These are phyloP conservation scores for Anisognathus igniventris DNA, from an alignment of 2,797 vertebrate genomes.

Conservation along the genomic window DNA sequence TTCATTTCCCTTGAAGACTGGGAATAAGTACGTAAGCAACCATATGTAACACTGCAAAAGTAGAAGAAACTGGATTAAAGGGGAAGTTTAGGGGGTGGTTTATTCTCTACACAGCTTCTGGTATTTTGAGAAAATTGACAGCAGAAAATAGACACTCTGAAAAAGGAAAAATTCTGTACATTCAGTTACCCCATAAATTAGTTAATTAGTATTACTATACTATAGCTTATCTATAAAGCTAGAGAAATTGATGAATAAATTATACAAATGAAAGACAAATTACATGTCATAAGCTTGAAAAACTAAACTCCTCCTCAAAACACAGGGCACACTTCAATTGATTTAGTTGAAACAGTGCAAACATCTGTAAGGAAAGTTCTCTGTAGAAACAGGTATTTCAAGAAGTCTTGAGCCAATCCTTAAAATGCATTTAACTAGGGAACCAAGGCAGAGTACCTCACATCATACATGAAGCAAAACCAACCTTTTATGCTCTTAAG, in stretches of 20 bases:
- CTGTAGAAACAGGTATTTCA: background rate
- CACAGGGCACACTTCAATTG: background rate
- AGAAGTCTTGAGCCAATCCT: background rate
- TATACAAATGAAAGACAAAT: background rate
- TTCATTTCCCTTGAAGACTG: background rate
- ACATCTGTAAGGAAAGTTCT: background rate
- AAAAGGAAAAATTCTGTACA: background rate
- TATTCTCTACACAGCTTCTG: background rate
- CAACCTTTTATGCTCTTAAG: background rate
- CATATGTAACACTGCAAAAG: rapidly evolving
- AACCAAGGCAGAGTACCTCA: background rate
- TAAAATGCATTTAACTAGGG: background rate
- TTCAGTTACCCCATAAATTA: background rate
- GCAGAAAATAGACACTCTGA: background rate
- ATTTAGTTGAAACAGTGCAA: background rate
- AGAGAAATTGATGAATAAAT: background rate
- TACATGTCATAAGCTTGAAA: background rate
- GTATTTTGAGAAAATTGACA: background rate
- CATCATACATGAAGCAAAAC: background rate
- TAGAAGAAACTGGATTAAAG: background rate
- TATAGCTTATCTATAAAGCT: background rate
- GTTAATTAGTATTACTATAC: background rate
- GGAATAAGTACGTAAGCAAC: background rate
- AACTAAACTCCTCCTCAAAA: background rate
- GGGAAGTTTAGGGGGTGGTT: rapidly evolving